Percentiles rank a stretch among this genome's conserved stretches.
Evolutionary conservation across 2,888 invertebrate species (phyloP).

Genomic region (Microctonus hyperodae): DNA sequence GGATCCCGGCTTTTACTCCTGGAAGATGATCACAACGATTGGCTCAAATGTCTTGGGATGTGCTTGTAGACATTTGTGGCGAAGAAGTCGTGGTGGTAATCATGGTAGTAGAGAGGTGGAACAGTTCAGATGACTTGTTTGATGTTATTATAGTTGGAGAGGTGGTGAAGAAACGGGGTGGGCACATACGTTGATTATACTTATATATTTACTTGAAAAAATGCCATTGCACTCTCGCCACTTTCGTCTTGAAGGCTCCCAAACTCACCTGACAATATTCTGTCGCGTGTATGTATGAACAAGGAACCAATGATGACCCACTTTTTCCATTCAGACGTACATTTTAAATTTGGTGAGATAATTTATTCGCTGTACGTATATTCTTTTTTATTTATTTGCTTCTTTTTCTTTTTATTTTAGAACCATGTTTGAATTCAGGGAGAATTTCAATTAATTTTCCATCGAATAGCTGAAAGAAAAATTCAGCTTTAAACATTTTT

Average conservation of each 20-base stretch:
- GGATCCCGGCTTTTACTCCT: constrained; percentile 55
- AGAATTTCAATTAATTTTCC: too few relatives aligned
- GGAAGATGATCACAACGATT: constrained; percentile 46
- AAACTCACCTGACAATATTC: constrained; percentile 27
- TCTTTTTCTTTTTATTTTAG: too few relatives aligned
- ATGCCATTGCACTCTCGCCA: constrained; percentile 32
- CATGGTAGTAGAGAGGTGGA: constrained; percentile 11
- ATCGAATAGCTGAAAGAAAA: too few relatives aligned
- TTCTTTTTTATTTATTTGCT: background rate
- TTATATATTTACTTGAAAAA: constrained; percentile 16
- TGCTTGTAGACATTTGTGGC: constrained; percentile 6
- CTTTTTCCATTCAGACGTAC: constrained; percentile 19
- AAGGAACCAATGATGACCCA: constrained; percentile 23
- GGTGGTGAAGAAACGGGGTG: constrained; percentile 21
- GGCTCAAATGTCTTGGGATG: constrained; percentile 4
- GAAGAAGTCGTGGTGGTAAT: constrained; percentile 17
- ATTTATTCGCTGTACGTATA: background rate
- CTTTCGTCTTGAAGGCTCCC: constrained; percentile 25
- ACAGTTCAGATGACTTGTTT: background rate
- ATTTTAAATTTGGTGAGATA: constrained; percentile 5
- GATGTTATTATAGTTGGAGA: background rate
- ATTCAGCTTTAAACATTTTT: too few relatives aligned
- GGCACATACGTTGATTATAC: constrained; percentile 3
- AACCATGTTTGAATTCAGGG: too few relatives aligned
- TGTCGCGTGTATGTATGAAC: constrained; percentile 10